Evolutionary conservation across 92 coral and sea anemone species (phyloP).

Genomic region (Palythoa grandiflora): DNA sequence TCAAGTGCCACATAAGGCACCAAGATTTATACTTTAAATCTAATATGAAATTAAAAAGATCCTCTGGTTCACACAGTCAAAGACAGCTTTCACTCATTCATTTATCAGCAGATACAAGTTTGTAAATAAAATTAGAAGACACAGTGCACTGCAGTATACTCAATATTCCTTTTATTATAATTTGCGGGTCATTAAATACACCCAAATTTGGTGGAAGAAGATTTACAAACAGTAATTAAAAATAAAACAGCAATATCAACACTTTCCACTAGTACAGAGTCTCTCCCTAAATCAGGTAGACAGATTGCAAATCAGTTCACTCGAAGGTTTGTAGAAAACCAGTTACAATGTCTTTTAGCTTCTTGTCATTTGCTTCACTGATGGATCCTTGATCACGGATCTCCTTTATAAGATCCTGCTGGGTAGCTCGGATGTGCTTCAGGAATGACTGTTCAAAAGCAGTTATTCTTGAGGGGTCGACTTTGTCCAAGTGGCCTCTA

Average conservation of each 20-base stretch:
- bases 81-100: no score
- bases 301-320: conserved; percentile 45
- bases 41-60: no score
- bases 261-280: conserved; percentile 54
- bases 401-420: conserved; percentile 88
- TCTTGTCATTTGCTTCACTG: conserved; percentile 93
- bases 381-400: conserved; percentile 93
- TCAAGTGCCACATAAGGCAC: no score
- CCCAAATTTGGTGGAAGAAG: conserved; percentile 46
- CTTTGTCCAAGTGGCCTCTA: conserved; percentile 96
- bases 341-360: conserved; percentile 87
- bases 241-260: conserved; percentile 65
- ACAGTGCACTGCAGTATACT: background rate
- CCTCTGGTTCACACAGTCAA: no score
- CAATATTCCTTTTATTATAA: conserved; percentile 34
- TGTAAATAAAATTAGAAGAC: no score
- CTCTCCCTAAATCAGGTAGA: conserved; percentile 17
- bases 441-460: conserved; percentile 96
- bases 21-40: no score
- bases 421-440: conserved; percentile 92
- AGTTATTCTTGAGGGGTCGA: conserved; percentile 96
- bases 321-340: conserved; percentile 94
- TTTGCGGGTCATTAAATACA: conserved; percentile 45
- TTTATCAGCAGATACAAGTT: no score
- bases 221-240: conserved; percentile 49